phyloP scores from a whole-genome alignment of 2,888 invertebrate genomes.

The Neoitamus cyanurus region DNA sequence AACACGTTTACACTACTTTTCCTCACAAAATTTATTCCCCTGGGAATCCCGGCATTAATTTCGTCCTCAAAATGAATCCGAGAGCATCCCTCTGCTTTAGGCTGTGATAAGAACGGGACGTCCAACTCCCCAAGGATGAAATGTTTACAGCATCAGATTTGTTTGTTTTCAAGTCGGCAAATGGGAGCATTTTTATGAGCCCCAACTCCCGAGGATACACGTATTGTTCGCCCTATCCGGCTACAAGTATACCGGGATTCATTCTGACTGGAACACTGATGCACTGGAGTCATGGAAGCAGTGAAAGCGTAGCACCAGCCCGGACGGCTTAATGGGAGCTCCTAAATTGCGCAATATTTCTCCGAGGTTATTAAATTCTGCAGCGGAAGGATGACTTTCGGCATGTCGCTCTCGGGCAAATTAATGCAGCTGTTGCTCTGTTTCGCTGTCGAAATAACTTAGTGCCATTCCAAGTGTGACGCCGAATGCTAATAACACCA shows the following conservation, averaged over 20 bases:
- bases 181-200: neutral
- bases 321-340: neutral
- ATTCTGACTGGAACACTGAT: neutral
- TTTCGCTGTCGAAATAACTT: neutral
- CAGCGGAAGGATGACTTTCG: neutral
- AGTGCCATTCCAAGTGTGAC: neutral
- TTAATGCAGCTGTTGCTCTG: neutral
- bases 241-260: neutral
- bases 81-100: neutral
- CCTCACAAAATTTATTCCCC: neutral
- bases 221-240: neutral
- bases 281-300: neutral
- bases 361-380: neutral
- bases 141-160: slow-evolving; percentile 12
- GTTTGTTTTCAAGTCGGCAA: neutral
- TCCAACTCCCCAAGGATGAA: neutral
- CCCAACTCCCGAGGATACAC: neutral
- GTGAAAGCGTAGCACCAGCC: neutral
- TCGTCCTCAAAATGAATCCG: neutral
- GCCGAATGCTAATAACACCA: neutral
- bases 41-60: neutral
- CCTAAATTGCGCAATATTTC: neutral
- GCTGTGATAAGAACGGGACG: neutral
- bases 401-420: neutral
- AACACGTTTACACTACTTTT: slow-evolving; percentile 36